Conservation (phyloP, 2,113 vertebrate species). For the Corythaixoides concolor region DNA sequence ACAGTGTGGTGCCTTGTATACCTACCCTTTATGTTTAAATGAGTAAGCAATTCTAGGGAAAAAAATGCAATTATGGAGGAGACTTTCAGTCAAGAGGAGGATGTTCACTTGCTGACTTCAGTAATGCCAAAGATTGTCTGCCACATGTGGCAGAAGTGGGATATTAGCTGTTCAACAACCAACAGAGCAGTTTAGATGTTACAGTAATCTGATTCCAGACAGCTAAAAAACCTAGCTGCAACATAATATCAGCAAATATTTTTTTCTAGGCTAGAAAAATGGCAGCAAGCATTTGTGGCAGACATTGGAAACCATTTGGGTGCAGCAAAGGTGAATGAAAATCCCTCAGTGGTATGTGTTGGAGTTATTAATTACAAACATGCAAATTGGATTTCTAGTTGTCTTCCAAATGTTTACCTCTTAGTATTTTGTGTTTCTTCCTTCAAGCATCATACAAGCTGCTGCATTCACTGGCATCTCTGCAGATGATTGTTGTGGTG, state of each 20-base stretch:
- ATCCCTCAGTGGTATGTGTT: not conserved
- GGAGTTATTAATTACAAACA: not conserved
- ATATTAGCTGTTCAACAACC: not conserved
- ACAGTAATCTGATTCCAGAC: not conserved
- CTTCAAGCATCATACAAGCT: not conserved
- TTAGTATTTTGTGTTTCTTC: not conserved
- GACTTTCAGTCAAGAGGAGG: not conserved
- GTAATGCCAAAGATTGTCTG: not conserved
- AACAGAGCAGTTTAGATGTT: not conserved
- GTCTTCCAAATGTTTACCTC: not conserved
- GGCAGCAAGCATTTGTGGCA: not conserved
- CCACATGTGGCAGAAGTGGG: not conserved
- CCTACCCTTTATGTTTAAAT: not conserved
- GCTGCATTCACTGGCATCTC: not conserved
- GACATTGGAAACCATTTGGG: not conserved
- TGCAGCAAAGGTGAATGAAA: not conserved
- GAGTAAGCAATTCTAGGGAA: not conserved
- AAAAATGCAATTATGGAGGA: not conserved
- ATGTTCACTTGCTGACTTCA: not conserved
- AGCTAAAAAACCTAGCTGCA: not conserved
- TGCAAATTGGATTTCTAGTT: not conserved
- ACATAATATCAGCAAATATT: not conserved
- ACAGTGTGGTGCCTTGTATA: not conserved
- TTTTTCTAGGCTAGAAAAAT: not conserved
- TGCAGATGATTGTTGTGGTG: not conserved